Evolutionary conservation across 2,113 vertebrate species (phyloP).

Genomic region (Tiliqua scincoides): DNA sequence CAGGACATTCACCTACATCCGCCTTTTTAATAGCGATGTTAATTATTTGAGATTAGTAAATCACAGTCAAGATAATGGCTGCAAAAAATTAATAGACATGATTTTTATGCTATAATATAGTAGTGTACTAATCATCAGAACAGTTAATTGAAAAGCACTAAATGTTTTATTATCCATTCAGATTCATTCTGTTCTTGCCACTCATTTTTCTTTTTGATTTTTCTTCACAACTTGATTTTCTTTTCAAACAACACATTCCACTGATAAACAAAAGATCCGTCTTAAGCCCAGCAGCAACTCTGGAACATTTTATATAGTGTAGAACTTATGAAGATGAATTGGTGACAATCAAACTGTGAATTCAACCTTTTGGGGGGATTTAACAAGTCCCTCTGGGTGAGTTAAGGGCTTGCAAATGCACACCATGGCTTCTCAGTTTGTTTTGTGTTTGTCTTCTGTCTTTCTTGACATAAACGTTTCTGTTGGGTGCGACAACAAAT

Average conservation of each 20-base stretch:
- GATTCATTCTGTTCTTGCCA: conserved; percentile 69
- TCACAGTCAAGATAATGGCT: conserved; percentile 77
- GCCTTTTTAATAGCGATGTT: conserved; percentile 76
- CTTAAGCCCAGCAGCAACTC: neutral
- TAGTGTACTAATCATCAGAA: conserved; percentile 78
- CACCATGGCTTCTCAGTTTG: neutral
- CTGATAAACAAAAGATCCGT: neutral
- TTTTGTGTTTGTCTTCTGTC: neutral
- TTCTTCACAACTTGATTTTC: conserved; percentile 65
- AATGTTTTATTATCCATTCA: conserved; percentile 83
- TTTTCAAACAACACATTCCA: conserved; percentile 17
- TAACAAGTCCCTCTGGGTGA: neutral
- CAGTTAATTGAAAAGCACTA: conserved; percentile 82
- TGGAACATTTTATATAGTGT: neutral
- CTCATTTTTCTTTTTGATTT: conserved; percentile 70
- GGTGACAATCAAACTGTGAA: neutral
- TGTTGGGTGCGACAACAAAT: neutral
- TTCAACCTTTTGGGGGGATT: neutral
- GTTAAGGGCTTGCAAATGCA: neutral
- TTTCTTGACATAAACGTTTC: too few relatives aligned
- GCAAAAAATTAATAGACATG: conserved; percentile 79
- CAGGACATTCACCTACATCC: conserved; percentile 66
- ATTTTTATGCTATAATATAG: conserved; percentile 79
- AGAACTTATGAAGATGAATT: neutral
- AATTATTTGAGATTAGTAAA: conserved; percentile 79